Conservation (phyloP, 2,888 invertebrate species). For the Plusia festucae region DNA sequence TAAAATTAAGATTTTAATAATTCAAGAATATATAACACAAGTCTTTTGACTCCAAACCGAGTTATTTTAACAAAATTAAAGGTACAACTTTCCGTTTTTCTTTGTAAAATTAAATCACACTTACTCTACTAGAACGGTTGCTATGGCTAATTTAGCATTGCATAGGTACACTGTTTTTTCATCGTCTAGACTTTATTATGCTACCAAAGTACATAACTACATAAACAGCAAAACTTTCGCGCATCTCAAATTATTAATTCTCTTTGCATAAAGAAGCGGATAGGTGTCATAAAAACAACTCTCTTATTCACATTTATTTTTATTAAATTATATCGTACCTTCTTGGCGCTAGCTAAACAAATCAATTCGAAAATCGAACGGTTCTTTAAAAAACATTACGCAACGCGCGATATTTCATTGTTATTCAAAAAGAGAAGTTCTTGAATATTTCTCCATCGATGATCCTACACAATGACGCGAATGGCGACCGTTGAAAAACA, state of each 20-base stretch:
- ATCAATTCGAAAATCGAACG: slow-evolving; percentile 30
- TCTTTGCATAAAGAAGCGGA: background rate
- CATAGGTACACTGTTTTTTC: slow-evolving; percentile 5
- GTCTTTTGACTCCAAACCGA: background rate
- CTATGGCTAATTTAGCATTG: background rate
- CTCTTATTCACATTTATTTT: background rate
- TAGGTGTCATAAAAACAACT: background rate
- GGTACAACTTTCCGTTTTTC: background rate
- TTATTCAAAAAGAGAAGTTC: slow-evolving; percentile 43
- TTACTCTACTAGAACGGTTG: background rate
- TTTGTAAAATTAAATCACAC: background rate
- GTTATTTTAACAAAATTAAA: background rate
- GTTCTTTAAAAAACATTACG: slow-evolving; percentile 48
- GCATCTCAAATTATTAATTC: background rate
- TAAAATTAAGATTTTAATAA: too few relatives aligned
- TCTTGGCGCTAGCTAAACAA: slow-evolving; percentile 4
- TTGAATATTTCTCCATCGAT: slow-evolving; percentile 52
- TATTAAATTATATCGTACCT: background rate
- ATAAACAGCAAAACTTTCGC: background rate
- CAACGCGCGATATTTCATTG: slow-evolving; percentile 37
- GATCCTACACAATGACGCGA: slow-evolving; percentile 43
- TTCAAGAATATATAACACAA: too few relatives aligned
- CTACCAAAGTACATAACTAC: background rate
- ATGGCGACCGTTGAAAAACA: slow-evolving; percentile 49
- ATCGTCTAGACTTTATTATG: slow-evolving; percentile 3